Evolutionary conservation across 2,888 invertebrate species (phyloP), one percentile per base, ranked within the genome.

Genomic region (Drosophila percnosoma): DNA sequence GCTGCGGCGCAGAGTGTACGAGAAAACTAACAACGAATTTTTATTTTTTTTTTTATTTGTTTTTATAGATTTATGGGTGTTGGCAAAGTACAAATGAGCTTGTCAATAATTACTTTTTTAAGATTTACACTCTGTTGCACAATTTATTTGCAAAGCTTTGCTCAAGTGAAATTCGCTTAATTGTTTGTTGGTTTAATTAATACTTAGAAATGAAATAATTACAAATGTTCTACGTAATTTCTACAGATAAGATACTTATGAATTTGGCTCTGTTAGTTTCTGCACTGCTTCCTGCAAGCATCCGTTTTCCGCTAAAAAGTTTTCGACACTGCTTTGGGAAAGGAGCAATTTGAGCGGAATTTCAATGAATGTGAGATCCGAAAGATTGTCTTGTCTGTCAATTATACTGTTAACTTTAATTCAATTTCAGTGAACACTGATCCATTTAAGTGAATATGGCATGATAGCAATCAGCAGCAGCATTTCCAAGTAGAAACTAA

Each of bases 401-500:
- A 42, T 42, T 24, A 8, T 5, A 29, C 3, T 18, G 11, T 21
- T 10, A n/a, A 36, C 11, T 36, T 38, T 45, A 45, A 33, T 27
- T 29, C n/a, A 2, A 15, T 24, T 66, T 42, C 18, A 57, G 51
- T 24, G n/a, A 45, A 45, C 34, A 21, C 11, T 27, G 0, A 24
- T 36, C 18, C 6, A 36, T 15, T 29, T 15, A 54, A 34, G 49
- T 42, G 11, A 34, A 34, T 64, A 27, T 57, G 29, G 36, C 31
- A 49, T 40, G 40, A 58, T 34, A n/a, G 31, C 53, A n/a, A n/a
- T 31, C 31, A 53, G 36, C 33, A 48, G 59, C 58, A 68, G 45
- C 29, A 67, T 21, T 49, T 60, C 24, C 7, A 65, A 74, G 73
- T 64, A 36, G 54, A 67, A 78, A 68, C 53, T 73, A 70, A 70